Percentiles rank a stretch among this genome's conserved stretches.
phyloP scores from a whole-genome alignment of 2,113 vertebrate species.

The Urocolius indicus region DNA sequence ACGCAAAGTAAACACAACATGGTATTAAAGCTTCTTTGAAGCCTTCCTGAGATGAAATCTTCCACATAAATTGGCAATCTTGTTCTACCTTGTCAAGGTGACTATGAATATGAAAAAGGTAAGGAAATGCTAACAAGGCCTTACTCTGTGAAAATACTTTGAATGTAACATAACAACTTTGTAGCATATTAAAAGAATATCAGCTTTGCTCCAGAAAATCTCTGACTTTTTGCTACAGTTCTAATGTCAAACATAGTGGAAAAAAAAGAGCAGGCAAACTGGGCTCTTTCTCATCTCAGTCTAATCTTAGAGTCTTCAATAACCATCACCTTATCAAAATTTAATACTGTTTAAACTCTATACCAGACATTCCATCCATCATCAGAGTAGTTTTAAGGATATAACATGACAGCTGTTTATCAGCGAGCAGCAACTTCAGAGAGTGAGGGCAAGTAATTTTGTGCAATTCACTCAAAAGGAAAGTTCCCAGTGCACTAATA shows the following conservation, averaged over 20 bases:
- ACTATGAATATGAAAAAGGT: background rate
- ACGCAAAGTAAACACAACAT: background rate
- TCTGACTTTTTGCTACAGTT: background rate
- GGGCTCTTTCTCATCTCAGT: background rate
- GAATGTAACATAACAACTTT: background rate
- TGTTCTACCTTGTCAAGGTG: conserved; percentile 17
- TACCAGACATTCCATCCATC: background rate
- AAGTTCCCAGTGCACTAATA: background rate
- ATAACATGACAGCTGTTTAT: background rate
- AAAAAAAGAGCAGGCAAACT: background rate
- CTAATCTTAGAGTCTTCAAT: background rate
- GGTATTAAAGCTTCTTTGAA: conserved; percentile 1
- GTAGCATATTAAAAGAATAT: background rate
- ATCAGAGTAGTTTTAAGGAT: background rate
- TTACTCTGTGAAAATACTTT: background rate
- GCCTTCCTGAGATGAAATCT: background rate
- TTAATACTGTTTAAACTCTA: background rate
- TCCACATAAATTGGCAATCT: background rate
- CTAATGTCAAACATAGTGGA: background rate
- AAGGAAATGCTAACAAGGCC: conserved; percentile 3
- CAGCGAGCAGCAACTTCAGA: background rate
- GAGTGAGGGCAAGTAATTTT: background rate
- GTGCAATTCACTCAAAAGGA: background rate
- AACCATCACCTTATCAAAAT: background rate
- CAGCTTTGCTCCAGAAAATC: background rate